These are phyloP conservation scores for Chascanopsetta lugubris DNA, from an alignment of 2,113 vertebrate species.

Conservation along the genomic window DNA sequence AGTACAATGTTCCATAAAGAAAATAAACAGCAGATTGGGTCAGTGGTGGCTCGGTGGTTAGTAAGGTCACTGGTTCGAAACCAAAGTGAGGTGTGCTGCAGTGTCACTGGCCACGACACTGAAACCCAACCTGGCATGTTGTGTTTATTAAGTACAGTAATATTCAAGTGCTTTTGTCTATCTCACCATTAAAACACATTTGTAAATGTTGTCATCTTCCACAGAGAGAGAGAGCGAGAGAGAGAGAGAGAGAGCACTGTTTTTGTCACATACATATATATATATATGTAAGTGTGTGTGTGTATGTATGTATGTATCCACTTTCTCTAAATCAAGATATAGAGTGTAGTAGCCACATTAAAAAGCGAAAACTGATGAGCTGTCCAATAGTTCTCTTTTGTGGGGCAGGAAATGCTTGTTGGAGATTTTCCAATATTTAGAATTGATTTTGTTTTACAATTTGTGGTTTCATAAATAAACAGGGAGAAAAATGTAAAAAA, in stretches of 20 bases:
- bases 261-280: too few species aligned
- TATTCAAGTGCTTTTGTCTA: background rate
- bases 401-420: background rate
- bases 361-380: background rate
- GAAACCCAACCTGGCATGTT: too few species aligned
- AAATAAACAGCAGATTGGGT: slow-evolving; percentile 6
- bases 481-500: background rate
- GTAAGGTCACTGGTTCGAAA: too few species aligned
- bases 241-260: too few species aligned
- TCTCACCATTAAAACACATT: background rate
- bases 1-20: background rate
- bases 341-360: background rate
- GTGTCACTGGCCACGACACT: too few species aligned
- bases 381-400: background rate
- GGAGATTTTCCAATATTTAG: background rate
- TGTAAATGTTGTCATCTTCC: background rate
- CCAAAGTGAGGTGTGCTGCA: too few species aligned
- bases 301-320: background rate
- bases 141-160: too few species aligned
- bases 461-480: background rate
- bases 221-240: too few species aligned
- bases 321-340: background rate
- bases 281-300: background rate
- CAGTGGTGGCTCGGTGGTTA: background rate
- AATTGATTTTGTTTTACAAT: background rate